Evolutionary conservation across 2,113 vertebrate species (phyloP).

Genomic region (Campylomormyrus numenius): DNA sequence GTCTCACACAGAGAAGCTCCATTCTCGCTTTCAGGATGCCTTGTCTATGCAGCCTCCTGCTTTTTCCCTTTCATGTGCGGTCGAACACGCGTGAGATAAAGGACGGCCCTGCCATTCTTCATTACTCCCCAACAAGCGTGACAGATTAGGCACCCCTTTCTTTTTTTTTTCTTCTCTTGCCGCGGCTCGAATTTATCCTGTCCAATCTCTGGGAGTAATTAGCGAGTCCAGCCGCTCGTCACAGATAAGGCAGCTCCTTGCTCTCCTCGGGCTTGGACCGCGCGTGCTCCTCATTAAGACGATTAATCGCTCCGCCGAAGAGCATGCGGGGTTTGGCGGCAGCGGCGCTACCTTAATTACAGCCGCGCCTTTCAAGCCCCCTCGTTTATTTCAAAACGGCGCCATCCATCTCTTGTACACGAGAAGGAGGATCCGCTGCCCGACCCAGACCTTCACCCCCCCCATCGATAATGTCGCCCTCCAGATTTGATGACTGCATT

Average conservation of each 20-base stretch:
- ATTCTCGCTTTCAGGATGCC: not conserved
- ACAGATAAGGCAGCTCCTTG: slow-evolving; percentile 46
- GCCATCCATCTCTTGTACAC: not conserved
- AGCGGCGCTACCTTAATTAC: not conserved
- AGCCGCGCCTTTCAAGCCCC: not conserved
- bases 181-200: slow-evolving; percentile 49
- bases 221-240: slow-evolving; percentile 48
- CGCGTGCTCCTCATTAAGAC: slow-evolving; percentile 49
- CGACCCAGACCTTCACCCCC: not conserved
- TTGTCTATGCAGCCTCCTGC: not conserved
- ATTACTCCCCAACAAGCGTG: slow-evolving; percentile 21
- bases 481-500: not conserved
- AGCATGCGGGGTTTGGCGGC: slow-evolving; percentile 28
- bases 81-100: not conserved
- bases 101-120: not conserved
- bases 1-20: not conserved
- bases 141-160: slow-evolving; percentile 35
- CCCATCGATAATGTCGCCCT: slow-evolving; percentile 23
- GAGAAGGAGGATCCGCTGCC: not conserved
- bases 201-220: slow-evolving; percentile 55
- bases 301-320: slow-evolving; percentile 51
- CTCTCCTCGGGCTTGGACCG: slow-evolving; percentile 44
- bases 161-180: not conserved
- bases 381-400: slow-evolving; percentile 6
- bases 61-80: not conserved